These are phyloP conservation scores for Cydia strobilella DNA, from an alignment of 1,140 invertebrate species.

Conservation along the genomic window DNA sequence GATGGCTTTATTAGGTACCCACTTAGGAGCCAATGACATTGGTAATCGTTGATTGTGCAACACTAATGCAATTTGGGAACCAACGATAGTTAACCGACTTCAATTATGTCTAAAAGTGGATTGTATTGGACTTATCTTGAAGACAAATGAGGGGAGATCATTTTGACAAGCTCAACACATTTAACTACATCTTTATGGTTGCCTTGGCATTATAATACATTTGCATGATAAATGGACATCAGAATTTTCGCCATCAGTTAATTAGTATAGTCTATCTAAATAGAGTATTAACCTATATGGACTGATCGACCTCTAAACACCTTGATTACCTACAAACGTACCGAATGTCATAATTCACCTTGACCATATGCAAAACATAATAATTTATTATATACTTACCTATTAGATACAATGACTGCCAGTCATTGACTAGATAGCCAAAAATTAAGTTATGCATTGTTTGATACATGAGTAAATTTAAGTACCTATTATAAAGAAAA, in stretches of 20 bases:
- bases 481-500: too few species aligned
- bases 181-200: conserved; percentile 49
- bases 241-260: background rate
- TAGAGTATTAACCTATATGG: background rate
- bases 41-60: too few species aligned
- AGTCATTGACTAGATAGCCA: background rate
- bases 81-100: too few species aligned
- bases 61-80: too few species aligned
- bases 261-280: background rate
- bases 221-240: conserved; percentile 90
- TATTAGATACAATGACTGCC: background rate
- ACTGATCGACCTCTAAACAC: background rate
- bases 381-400: too few species aligned
- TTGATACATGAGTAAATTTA: too few species aligned
- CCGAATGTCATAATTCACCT: conserved; percentile 1
- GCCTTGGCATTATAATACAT: conserved; percentile 80
- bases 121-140: too few species aligned
- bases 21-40: too few species aligned
- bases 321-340: background rate
- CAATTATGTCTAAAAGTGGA: too few species aligned
- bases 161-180: too few species aligned
- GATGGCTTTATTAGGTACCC: too few species aligned
- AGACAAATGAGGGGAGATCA: too few species aligned
- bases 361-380: background rate
- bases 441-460: background rate